Base-by-base conservation (phyloP, 1,140 invertebrate species). In the Zaprionus africanus region DNA sequence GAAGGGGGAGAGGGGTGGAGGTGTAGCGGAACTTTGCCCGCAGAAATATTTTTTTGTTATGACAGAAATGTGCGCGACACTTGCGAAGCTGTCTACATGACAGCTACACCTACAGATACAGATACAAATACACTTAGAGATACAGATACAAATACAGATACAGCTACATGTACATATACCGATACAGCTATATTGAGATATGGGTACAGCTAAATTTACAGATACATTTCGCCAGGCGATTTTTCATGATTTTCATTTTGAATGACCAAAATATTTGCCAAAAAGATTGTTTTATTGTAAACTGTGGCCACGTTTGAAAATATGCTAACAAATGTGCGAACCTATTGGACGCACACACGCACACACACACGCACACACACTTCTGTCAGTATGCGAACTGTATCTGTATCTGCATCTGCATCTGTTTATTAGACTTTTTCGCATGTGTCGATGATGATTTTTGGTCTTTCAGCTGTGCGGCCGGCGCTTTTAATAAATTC, bases 21-120 rank as follows among this genome's bases (percentile, higher is more conserved):
- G 66, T 62, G 28, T 13, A 17, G 3, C 4, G 5, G 34, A 15
- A 46, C 15, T n/a, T 46, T 54, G 56, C 17, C n/a, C n/a, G 28
- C 17, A 65, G 60, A 85, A 85, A 81, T 87, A 84, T 90, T 81
- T 88, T 88, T 78, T 87, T 72, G 85, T 88, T 88, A 88, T 88
- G 84, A 88, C 84, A 90, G 85, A 90, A 88, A 88, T 88, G 84
- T 79, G 75, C 59, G 75, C 80, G 59, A 65, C 57, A 57, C 79
- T 70, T 66, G 72, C 57, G 60, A 67, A 74, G 22, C 56, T 73
- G 64, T 73, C 70, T 63, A 22, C 57, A 51, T 13, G 19, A 53
- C 51, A 53, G 51, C 22, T 31, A 26, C 22, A 54, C 24, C 26
- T 54, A 22, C 28, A 31, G 28, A 31, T 31, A 31, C 53, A 56